Evolutionary conservation across 1,140 invertebrate species (phyloP).

Genomic region (Rhagoletis zephyria): DNA sequence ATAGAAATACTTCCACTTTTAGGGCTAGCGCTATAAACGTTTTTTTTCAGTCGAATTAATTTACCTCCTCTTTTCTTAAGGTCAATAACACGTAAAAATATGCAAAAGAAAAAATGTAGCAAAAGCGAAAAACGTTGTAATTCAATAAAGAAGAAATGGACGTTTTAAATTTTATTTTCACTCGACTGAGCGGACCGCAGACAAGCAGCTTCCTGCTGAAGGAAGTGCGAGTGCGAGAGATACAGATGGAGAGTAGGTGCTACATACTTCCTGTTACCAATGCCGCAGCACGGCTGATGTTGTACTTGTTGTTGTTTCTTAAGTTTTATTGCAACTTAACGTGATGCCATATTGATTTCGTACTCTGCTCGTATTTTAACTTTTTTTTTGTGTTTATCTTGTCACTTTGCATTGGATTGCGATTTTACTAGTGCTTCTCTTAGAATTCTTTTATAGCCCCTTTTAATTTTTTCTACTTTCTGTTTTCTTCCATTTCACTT

Average conservation of each 20-base stretch:
- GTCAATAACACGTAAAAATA: neutral
- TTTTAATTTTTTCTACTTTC: neutral
- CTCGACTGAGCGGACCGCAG: neutral
- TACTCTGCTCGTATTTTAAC: neutral
- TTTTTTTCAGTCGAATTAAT: neutral
- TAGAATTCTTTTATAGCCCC: neutral
- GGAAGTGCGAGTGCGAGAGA: neutral
- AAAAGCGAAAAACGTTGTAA: slow-evolving; percentile 32
- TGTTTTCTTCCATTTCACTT: neutral
- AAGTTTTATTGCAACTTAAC: slow-evolving; percentile 39
- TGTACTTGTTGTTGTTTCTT: neutral
- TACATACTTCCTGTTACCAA: neutral
- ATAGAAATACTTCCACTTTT: too few species aligned
- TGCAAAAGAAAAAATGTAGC: neutral
- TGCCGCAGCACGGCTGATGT: neutral
- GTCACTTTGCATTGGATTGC: slow-evolving; percentile 22
- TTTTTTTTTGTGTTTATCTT: neutral
- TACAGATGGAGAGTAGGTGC: neutral
- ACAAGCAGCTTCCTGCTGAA: neutral
- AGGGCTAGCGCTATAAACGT: too few species aligned
- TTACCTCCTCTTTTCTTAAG: neutral
- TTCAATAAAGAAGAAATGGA: slow-evolving; percentile 38
- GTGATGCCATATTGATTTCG: slow-evolving; percentile 27
- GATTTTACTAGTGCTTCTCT: neutral
- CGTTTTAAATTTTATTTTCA: slow-evolving; percentile 42